Evolutionary conservation across 2,113 vertebrate genomes (phyloP).

Genomic region (Burhinus oedicnemus): DNA sequence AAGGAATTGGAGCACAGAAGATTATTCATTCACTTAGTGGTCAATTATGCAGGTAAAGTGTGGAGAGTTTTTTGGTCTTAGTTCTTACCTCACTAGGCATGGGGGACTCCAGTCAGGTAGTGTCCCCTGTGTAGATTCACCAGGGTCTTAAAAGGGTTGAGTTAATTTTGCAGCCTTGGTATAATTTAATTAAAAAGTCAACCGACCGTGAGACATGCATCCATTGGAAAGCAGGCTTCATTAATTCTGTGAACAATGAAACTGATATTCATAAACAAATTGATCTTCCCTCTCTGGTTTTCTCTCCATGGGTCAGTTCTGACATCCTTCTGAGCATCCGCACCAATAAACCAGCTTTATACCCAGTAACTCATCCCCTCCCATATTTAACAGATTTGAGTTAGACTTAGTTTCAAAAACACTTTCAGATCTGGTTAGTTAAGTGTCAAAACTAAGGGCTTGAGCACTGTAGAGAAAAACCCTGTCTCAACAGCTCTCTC

Average conservation of each 20-base stretch:
- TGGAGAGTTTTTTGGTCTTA: not conserved
- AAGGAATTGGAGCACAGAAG: not conserved
- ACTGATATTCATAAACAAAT: conserved; percentile 5
- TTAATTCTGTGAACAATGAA: not conserved
- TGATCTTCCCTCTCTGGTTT: not conserved
- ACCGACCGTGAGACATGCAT: not conserved
- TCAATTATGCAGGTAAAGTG: not conserved
- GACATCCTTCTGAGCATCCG: not conserved
- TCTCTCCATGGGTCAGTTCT: not conserved
- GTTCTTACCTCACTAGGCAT: not conserved
- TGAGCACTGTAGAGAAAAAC: not conserved
- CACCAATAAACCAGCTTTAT: not conserved
- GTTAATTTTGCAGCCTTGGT: not conserved
- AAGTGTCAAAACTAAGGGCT: not conserved
- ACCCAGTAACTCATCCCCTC: not conserved
- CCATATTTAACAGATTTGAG: not conserved
- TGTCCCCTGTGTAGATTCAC: not conserved
- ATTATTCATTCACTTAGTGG: not conserved
- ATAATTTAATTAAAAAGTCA: not conserved
- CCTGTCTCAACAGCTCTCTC: not conserved
- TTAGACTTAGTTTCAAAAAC: not conserved
- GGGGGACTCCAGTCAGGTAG: not conserved
- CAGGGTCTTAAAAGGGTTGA: not conserved
- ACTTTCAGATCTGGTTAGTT: not conserved
- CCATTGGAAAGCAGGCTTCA: not conserved